Base-by-base conservation (phyloP, 1,140 invertebrate genomes). In the Cotesia glomerata region DNA sequence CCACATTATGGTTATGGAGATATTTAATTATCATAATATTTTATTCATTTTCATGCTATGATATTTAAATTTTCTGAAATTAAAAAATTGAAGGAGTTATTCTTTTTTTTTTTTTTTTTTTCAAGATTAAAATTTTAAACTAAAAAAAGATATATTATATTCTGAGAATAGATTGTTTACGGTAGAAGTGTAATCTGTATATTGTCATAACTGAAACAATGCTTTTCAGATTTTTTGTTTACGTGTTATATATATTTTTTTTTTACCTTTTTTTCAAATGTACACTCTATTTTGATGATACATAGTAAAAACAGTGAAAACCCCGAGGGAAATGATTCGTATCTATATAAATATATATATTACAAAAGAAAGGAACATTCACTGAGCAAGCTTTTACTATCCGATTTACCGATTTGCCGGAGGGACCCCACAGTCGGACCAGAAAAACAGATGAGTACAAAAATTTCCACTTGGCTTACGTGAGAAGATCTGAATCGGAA, bases 331-430 rank as follows among this genome's bases (percentile, higher is more conserved):
- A 49, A 51, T 32, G 39, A 52, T 11, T 49, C 39, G 7, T 35
- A 26, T 66, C 18, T 8, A 51, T 9, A 66, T 11, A 51, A 49
- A 36, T 26, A 26, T 26, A 26, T 26, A 26, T 26, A 26, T 26
- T 26, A 26, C 26, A 26, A 26, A 26, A 26, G 26, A 26, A 26
- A 26, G 26, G 1, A 49, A 32, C 16, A 32, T 32, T 16, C 26
- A 34, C 64, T 18, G 18, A 58, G 56, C 56, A 58, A 58, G 56
- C 56, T 58, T 58, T 58, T 26, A 26, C 13, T 52, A 49, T 51
- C 39, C 64, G 64, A 51, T 51, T 52, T 68, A 26, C 66, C 66
- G 52, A 11, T 51, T 52, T 68, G 51, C 66, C 66, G 34, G 26
- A 36, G 66, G 66, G 64, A 36, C 51, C 26, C 51, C 26, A 32